A percentile compares a stretch with the other conserved stretches of the same genome.
Conservation (phyloP, 2,113 vertebrate genomes). For the Phylloscopus trochiloides region DNA sequence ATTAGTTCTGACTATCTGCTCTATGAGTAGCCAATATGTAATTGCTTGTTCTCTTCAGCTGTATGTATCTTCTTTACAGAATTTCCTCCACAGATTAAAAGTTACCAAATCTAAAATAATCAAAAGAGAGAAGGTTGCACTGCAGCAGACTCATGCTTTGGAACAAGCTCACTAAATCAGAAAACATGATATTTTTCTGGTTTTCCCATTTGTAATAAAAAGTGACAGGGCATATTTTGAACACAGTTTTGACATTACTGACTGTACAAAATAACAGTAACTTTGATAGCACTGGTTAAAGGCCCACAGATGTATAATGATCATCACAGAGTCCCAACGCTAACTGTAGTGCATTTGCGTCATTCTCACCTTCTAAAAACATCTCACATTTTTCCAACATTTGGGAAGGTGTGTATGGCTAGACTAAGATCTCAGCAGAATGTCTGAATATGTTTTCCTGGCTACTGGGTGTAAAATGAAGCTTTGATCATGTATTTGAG, state of each 20-base stretch:
- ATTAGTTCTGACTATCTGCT: neutral
- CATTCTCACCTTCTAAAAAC: neutral
- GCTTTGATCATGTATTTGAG: neutral
- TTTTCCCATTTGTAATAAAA: neutral
- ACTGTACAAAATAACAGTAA: neutral
- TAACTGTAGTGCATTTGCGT: neutral
- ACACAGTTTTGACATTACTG: neutral
- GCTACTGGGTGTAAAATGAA: neutral
- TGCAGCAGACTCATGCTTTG: neutral
- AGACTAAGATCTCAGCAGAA: neutral
- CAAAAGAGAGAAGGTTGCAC: neutral
- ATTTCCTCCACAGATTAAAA: neutral
- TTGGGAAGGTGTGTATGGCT: neutral
- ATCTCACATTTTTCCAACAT: neutral
- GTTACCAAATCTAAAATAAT: neutral
- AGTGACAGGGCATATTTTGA: neutral
- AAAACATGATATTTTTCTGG: neutral
- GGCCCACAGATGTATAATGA: neutral
- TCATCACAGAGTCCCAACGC: rapidly evolving
- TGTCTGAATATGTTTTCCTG: neutral
- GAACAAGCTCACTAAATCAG: neutral
- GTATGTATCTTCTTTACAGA: neutral
- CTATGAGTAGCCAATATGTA: neutral
- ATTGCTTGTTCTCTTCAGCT: neutral
- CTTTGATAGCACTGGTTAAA: neutral